These are phyloP conservation scores for Scaptomyza hsui DNA, from an alignment of 1,140 invertebrate species.

Conservation along the genomic window DNA sequence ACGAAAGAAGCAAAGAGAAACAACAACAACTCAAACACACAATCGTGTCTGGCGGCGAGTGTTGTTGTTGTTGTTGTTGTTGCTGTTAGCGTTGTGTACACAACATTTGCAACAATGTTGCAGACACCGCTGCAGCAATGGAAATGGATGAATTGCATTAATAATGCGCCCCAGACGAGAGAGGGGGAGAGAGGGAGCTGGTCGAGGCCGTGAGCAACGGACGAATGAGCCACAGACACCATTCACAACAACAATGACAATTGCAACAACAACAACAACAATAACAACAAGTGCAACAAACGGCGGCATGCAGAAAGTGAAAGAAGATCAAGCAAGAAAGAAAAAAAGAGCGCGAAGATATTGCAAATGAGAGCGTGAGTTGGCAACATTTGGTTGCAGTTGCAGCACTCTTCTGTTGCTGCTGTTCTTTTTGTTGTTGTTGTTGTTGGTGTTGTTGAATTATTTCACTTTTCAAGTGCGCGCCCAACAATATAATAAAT, in stretches of 20 bases:
- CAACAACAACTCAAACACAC: constrained; percentile 20
- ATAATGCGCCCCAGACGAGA: constrained; percentile 24
- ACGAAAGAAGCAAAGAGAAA: constrained; percentile 7
- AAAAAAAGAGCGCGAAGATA: constrained; percentile 18
- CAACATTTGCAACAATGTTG: constrained; percentile 71
- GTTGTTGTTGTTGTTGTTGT: constrained; percentile 22
- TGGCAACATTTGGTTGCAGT: constrained; percentile 49
- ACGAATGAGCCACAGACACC: constrained; percentile 27
- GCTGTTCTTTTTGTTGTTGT: constrained; percentile 14
- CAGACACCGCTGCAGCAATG: constrained; percentile 59
- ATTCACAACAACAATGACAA: constrained; percentile 54
- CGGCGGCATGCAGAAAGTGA: constrained; percentile 67
- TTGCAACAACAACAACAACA: constrained; percentile 28
- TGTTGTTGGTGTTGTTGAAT: constrained; percentile 6
- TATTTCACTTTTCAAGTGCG: constrained; percentile 48
- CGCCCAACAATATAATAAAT: constrained; percentile 24
- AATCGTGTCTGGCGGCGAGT: constrained; percentile 29
- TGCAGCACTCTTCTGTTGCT: too few species aligned
- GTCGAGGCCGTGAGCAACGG: constrained; percentile 30
- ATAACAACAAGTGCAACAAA: constrained; percentile 19
- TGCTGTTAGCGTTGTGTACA: constrained; percentile 30
- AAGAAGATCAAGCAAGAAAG: constrained; percentile 59
- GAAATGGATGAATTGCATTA: constrained; percentile 76
- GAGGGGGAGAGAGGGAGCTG: constrained; percentile 27
- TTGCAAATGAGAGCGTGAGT: constrained; percentile 65